These are phyloP conservation scores for Ariopsis seemanni DNA, from an alignment of 2,113 vertebrate genomes.

Conservation along the genomic window DNA sequence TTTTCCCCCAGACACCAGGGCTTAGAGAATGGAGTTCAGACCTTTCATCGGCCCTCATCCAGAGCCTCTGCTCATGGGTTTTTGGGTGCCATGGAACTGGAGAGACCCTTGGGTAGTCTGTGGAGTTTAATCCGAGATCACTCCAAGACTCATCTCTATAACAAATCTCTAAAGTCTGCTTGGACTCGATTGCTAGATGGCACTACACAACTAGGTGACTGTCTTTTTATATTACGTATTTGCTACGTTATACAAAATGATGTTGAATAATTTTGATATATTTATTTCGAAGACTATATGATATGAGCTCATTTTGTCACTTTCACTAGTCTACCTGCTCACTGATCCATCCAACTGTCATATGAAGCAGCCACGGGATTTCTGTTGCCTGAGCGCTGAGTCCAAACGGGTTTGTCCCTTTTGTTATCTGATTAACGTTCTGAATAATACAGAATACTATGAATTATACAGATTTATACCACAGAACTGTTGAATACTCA, in stretches of 20 bases:
- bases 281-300: background rate
- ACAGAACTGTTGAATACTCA: background rate
- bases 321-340: constrained; percentile 84
- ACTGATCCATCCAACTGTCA: constrained; percentile 81
- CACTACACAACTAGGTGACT: constrained; percentile 87
- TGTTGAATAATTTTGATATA: background rate
- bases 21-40: constrained; percentile 81
- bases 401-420: constrained; percentile 80
- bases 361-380: constrained; percentile 90
- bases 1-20: constrained; percentile 78
- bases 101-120: constrained; percentile 76
- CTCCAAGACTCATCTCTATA: constrained; percentile 81
- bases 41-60: constrained; percentile 85
- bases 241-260: background rate
- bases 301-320: constrained; percentile 31
- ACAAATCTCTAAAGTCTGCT: constrained; percentile 81
- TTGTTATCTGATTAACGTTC: background rate
- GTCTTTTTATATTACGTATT: background rate
- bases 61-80: constrained; percentile 85
- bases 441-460: background rate
- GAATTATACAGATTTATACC: background rate
- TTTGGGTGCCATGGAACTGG: constrained; percentile 83
- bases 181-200: constrained; percentile 85
- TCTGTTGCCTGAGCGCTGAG: constrained; percentile 93
- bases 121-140: constrained; percentile 85